Conservation (phyloP, 2,888 invertebrate species). For the Pyrocoelia pectoralis region DNA sequence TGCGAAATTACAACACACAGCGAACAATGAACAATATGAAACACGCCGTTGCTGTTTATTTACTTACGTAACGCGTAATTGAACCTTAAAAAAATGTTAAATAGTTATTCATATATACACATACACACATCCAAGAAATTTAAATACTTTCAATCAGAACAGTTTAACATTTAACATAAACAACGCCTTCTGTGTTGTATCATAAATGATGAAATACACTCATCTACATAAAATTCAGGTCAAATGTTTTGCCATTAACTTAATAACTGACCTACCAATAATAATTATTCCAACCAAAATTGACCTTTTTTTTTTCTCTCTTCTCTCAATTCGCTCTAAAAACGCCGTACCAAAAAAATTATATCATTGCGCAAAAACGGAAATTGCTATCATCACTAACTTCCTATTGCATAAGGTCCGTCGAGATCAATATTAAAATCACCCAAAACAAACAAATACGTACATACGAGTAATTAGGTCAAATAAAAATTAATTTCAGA, state of each 20-base stretch:
- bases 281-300: no score
- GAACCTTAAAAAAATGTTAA: conserved; percentile 14
- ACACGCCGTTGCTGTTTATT: conserved; percentile 10
- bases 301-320: no score
- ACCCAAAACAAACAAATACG: background rate
- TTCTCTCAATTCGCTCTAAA: no score
- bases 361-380: background rate
- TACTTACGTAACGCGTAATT: conserved; percentile 11
- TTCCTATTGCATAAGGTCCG: background rate
- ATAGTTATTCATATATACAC: conserved; percentile 16
- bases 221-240: conserved; percentile 33
- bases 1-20: conserved; percentile 7
- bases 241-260: conserved; percentile 22
- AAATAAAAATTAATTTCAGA: conserved; percentile 27
- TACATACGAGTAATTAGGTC: conserved; percentile 28
- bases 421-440: background rate
- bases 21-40: conserved; percentile 11
- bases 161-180: conserved; percentile 33
- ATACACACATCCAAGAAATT: conserved; percentile 3
- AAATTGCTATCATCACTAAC: background rate
- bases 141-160: conserved; percentile 14
- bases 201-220: conserved; percentile 34
- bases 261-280: conserved; percentile 9
- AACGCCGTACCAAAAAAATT: background rate
- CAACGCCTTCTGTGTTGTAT: conserved; percentile 37